Base-by-base conservation (phyloP, 2,888 invertebrate genomes). In the Lycaena phlaeas region DNA sequence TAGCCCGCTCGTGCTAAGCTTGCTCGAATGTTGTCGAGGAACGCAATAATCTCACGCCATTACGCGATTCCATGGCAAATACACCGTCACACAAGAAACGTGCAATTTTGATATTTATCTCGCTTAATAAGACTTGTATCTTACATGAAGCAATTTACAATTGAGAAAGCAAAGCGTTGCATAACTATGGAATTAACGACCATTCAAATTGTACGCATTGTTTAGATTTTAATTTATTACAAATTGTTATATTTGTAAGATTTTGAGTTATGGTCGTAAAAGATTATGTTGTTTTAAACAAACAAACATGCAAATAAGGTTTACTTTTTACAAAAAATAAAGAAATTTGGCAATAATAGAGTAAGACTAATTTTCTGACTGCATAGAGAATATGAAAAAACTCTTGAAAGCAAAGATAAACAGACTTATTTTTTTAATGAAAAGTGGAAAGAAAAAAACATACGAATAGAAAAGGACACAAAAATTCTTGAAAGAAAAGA, bases 1-100 rank as follows among this genome's bases (percentile, higher is more conserved):
- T 38, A 29, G 27, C 42, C 42, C 40, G 43, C 51, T 47, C 55
- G 52, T 52, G 55, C 52, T 50, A 49, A 38, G 45, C 46, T 48
- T 29, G 28, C 38, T 44, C 47, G 46, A 50, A 50, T 51, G 48
- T 52, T 46, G 46, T 44, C 39, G 45, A 52, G 51, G 55, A 56
- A 54, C 54, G 49, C 49, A 48, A 50, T 57, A 60, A 64, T 64
- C 59, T 57, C 56, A 61, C 57, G 59, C 57, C 53, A 61, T 56
- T 54, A 58, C 45, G 43, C 46, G 52, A 51, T 56, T 49, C 48
- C 45, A 55, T 49, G 47, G 48, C 41, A 50, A 47, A 42, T 44
- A 27, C 42, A 42, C 43, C 46, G 48, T 46, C 43, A 22, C 43
- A 27, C 36, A 25, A 36, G 34, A 36, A 38, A 40, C 30, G 41